phyloP scores from a whole-genome alignment of 2,797 vertebrate genomes.

The Trachops cirrhosus region DNA sequence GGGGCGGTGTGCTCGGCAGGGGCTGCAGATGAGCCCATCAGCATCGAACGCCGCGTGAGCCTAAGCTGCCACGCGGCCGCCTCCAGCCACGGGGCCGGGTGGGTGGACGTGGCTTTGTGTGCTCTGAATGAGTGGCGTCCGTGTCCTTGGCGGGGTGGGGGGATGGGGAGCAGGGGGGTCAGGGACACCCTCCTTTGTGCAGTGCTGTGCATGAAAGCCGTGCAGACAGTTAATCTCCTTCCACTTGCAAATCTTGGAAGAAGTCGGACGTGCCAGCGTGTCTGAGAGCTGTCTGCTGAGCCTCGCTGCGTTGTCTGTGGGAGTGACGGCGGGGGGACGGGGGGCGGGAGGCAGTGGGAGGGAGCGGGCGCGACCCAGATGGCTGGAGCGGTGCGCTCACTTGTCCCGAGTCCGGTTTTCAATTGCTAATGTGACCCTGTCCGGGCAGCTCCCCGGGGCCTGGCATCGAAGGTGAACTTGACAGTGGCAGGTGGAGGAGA shows the following conservation, averaged over 20 bases:
- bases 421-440: background rate
- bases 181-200: too few relatives aligned
- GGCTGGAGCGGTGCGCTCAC: accelerated
- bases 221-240: background rate
- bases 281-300: background rate
- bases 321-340: background rate
- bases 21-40: background rate
- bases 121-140: too few relatives aligned
- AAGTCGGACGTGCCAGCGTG: background rate
- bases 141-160: too few relatives aligned
- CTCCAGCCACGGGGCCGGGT: accelerated
- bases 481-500: too few relatives aligned
- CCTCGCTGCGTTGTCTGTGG: background rate
- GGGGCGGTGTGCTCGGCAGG: background rate
- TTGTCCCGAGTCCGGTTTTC: accelerated
- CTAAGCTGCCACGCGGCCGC: background rate
- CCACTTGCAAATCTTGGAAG: background rate
- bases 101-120: background rate
- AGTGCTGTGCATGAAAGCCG: background rate
- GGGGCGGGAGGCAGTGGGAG: background rate
- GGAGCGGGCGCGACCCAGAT: background rate
- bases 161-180: background rate
- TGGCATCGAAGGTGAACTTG: background rate
- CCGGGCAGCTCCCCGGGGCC: background rate
- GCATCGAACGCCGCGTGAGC: accelerated